phyloP scores from a whole-genome alignment of 2,888 invertebrate genomes.

The Onchidella celtica region DNA sequence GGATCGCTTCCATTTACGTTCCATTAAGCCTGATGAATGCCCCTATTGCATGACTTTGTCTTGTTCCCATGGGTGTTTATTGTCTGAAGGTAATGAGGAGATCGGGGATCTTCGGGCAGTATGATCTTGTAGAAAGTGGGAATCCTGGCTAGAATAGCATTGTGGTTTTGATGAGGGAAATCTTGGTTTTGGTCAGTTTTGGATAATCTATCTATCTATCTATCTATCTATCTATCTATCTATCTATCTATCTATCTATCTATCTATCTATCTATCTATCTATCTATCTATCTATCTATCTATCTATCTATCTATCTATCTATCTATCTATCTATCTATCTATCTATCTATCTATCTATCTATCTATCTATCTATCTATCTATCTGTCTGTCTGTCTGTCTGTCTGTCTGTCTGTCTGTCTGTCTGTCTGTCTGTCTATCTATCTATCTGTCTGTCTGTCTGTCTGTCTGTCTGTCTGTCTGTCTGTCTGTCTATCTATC shows the following conservation, averaged over 20 bases:
- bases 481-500: not conserved
- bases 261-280: slow-evolving; percentile 25
- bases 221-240: slow-evolving; percentile 28
- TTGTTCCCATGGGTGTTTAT: no score
- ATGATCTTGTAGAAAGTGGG: no score
- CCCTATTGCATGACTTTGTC: no score
- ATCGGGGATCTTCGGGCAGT: no score
- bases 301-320: not conserved
- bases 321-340: not conserved
- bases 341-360: not conserved
- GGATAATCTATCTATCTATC: not conserved
- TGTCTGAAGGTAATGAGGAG: no score
- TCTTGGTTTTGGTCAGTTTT: no score
- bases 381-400: not conserved
- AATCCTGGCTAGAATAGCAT: no score
- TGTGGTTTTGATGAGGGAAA: no score
- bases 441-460: slow-evolving; percentile 10
- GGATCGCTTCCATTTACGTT: no score
- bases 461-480: not conserved
- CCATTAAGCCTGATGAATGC: no score
- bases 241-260: slow-evolving; percentile 25
- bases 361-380: slow-evolving; percentile 4
- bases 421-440: not conserved
- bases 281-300: not conserved
- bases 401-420: not conserved